Evolutionary conservation across 2,113 vertebrate species (phyloP), one percentile per base, ranked within the genome.

Genomic region (Brachyhypopomus occidentalis): DNA sequence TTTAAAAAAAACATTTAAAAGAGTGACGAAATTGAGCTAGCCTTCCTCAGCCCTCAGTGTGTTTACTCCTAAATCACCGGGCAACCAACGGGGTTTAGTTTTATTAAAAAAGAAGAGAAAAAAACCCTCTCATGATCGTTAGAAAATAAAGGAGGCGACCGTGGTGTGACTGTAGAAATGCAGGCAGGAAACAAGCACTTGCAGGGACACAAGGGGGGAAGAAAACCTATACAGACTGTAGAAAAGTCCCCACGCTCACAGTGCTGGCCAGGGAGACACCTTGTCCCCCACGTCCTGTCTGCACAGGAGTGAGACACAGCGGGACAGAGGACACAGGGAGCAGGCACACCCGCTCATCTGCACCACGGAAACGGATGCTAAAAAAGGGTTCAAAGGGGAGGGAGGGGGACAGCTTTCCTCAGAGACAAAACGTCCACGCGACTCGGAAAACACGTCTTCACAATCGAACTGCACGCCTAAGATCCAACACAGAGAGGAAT

Each of bases 171-270:
- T 66, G 59, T 72, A 82, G 77, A 75, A 83, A 78, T 16, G 55
- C 69, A 75, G 71, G 71, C 80, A 76, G 74, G 45, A 60, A 59
- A 55, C 36, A 76, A 3, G 64, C 16, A n/a, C 45, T 56, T 63
- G 79, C 45, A 34, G 77, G 55, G 62, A 56, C 72, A 23, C 38
- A 84, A 62, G 41, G 66, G 23, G 76, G 66, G 72, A 30, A 23
- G 62, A 83, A 52, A 80, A 78, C 81, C 73, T 83, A 73, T 34
- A 69, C 67, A 84, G 76, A 20, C 67, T 34, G 69, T 58, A 55
- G 75, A 80, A 80, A 80, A 52, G 1, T 14, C 45, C 45, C 79
- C 56, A 75, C 64, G 63, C 66, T 60, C 75, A 52, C 48, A 71
- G 52, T 76, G 48, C 84, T 82, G 27, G 78, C 78, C 83, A 79